These are phyloP conservation scores for Enteromius argenteus DNA, from an alignment of 2,797 vertebrate species.

Conservation along the genomic window DNA sequence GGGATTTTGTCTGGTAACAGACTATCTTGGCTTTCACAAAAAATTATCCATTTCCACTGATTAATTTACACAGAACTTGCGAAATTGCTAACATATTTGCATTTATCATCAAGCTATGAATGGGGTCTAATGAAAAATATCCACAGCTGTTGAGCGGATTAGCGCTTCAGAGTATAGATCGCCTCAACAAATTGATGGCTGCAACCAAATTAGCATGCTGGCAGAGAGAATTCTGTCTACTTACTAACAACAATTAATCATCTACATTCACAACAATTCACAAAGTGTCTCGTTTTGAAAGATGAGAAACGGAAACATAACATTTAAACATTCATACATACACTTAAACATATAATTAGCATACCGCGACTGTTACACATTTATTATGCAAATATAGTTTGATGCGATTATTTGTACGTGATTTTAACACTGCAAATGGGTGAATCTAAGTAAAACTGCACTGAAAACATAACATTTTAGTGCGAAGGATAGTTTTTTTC, in stretches of 20 bases:
- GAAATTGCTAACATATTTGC: constrained; percentile 63
- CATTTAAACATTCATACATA: background rate
- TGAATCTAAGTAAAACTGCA: background rate
- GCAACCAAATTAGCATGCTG: constrained; percentile 41
- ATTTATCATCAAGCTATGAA: constrained; percentile 61
- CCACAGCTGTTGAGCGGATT: constrained; percentile 58
- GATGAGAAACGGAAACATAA: background rate
- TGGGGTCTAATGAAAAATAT: constrained; percentile 60
- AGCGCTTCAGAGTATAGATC: constrained; percentile 55
- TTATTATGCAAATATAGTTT: background rate
- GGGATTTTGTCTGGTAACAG: constrained; percentile 33
- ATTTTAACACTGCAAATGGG: background rate
- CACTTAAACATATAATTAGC: background rate
- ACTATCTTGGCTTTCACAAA: constrained; percentile 57
- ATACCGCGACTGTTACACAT: background rate
- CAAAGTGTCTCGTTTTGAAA: constrained; percentile 9
- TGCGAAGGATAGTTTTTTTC: too few relatives aligned
- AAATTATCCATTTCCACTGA: constrained; percentile 55
- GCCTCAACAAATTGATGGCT: constrained; percentile 39
- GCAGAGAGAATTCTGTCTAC: background rate
- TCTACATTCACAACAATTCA: constrained; percentile 12
- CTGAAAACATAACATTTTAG: background rate
- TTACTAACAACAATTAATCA: constrained; percentile 40
- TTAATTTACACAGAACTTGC: constrained; percentile 60
- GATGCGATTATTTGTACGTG: background rate